Conservation (phyloP, 2,113 vertebrate species). For the Pao palembangensis region DNA sequence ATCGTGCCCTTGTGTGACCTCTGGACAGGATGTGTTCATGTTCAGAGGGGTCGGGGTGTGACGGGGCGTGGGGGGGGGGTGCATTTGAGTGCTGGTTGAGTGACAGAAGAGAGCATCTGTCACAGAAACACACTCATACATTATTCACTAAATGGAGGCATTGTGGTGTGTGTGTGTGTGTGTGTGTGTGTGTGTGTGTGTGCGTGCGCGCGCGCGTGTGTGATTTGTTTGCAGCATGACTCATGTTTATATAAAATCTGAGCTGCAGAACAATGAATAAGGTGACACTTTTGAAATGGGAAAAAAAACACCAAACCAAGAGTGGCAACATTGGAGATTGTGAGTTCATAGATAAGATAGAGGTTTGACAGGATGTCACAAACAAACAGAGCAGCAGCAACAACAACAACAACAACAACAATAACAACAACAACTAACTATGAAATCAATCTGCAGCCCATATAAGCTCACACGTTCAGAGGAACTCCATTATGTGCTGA, state of each 20-base stretch:
- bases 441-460: no score
- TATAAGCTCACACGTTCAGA: no score
- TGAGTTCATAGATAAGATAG: no score
- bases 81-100: slow-evolving; percentile 42
- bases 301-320: slow-evolving; percentile 12
- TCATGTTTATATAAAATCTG: slow-evolving; percentile 36
- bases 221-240: slow-evolving; percentile 21
- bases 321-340: background rate
- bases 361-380: background rate
- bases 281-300: slow-evolving; percentile 5
- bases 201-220: slow-evolving; percentile 7
- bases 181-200: background rate
- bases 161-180: slow-evolving; percentile 9
- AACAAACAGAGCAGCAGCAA: no score
- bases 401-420: no score
- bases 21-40: slow-evolving; percentile 20
- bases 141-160: slow-evolving; percentile 63
- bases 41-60: slow-evolving; percentile 4
- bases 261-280: slow-evolving; percentile 12
- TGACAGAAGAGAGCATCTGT: slow-evolving; percentile 72
- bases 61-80: slow-evolving; percentile 1
- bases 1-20: slow-evolving; percentile 58
- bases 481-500: slow-evolving; percentile 10
- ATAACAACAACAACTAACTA: no score
- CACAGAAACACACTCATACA: slow-evolving; percentile 60